These are phyloP conservation scores for Brenthis ino DNA, from an alignment of 2,888 invertebrate species.

Conservation along the genomic window DNA sequence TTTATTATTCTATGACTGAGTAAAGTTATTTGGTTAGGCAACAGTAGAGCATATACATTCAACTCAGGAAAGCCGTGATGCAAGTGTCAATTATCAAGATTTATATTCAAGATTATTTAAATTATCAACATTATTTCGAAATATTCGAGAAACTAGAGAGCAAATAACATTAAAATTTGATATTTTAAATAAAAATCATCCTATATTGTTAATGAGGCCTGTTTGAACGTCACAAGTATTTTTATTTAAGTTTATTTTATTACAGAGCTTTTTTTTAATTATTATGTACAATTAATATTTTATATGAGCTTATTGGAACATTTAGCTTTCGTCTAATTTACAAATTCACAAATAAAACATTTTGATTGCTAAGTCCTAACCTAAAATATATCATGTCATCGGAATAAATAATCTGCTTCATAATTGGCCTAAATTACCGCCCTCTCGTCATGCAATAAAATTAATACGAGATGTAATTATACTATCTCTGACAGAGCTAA, in stretches of 20 bases:
- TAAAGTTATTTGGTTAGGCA: slow-evolving; percentile 6
- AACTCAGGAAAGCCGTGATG: slow-evolving; percentile 1
- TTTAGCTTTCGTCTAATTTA: too few species aligned
- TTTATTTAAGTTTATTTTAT: too few species aligned
- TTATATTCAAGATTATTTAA: slow-evolving; percentile 7
- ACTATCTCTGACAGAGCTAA: slow-evolving; percentile 18
- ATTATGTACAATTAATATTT: too few species aligned
- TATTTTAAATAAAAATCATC: too few species aligned
- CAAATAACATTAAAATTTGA: too few species aligned
- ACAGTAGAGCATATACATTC: not conserved
- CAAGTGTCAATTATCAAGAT: slow-evolving; percentile 16
- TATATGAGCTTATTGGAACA: too few species aligned
- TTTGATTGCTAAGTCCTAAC: too few species aligned
- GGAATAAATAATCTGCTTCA: not conserved
- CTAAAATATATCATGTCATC: not conserved
- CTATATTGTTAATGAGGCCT: too few species aligned
- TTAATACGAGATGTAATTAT: slow-evolving; percentile 14
- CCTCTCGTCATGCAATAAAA: slow-evolving; percentile 16
- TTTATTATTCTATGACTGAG: not conserved
- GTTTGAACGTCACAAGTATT: too few species aligned
- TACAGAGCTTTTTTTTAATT: too few species aligned
- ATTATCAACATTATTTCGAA: slow-evolving; percentile 3
- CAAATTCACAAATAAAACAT: too few species aligned
- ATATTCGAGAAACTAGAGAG: not conserved
- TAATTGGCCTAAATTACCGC: slow-evolving; percentile 17